These are phyloP conservation scores for Cirrhinus molitorella DNA, from an alignment of 2,797 vertebrate genomes.

Conservation along the genomic window DNA sequence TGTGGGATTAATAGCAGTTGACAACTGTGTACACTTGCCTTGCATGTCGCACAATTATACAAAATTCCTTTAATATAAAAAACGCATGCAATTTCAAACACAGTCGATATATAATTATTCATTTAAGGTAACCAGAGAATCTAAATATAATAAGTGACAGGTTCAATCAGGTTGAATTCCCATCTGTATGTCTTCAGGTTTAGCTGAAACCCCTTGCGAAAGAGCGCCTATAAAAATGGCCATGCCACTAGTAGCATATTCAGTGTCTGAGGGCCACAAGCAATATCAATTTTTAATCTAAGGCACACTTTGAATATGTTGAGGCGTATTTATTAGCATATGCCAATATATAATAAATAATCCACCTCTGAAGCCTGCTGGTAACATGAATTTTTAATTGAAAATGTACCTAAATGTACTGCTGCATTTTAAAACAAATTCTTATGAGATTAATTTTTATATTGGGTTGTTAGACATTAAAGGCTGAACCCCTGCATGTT, in stretches of 20 bases:
- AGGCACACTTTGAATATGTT: conserved; percentile 69
- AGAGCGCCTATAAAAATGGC: conserved; percentile 59
- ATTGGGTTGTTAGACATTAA: conserved; percentile 71
- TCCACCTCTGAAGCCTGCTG: conserved; percentile 69
- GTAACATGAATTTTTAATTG: conserved; percentile 74
- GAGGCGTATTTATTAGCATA: conserved; percentile 75
- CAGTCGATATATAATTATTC: background rate
- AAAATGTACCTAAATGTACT: conserved; percentile 69
- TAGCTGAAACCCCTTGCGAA: conserved; percentile 44
- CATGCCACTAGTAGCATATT: conserved; percentile 65
- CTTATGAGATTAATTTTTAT: conserved; percentile 69
- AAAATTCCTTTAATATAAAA: conserved; percentile 39
- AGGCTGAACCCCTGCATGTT: conserved; percentile 60
- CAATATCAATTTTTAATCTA: conserved; percentile 76
- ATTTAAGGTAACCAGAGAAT: conserved; percentile 18
- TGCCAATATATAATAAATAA: conserved; percentile 76
- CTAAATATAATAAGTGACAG: conserved; percentile 55
- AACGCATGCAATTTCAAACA: conserved; percentile 47
- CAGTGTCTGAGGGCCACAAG: conserved; percentile 70
- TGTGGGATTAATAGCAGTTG: conserved; percentile 38
- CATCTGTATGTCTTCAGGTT: conserved; percentile 34
- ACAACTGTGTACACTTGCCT: conserved; percentile 20
- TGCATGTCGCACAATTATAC: conserved; percentile 5
- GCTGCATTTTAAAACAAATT: conserved; percentile 71
- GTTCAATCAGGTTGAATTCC: conserved; percentile 45